Evolutionary conservation across 2,888 invertebrate genomes (phyloP), one percentile per base, ranked within the genome.

Genomic region (Conops quadrifasciatus): DNA sequence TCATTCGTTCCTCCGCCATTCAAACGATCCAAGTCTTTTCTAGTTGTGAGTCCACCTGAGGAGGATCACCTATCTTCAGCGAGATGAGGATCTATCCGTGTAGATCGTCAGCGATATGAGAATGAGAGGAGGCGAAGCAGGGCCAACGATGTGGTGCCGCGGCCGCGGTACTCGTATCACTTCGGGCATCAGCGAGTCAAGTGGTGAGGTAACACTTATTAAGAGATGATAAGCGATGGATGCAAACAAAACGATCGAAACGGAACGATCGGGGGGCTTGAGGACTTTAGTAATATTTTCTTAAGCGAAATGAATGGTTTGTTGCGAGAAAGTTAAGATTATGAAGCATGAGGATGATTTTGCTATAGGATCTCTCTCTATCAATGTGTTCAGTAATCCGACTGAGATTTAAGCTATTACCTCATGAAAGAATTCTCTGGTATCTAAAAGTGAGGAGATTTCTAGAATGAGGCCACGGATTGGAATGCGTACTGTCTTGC

Each of bases 21-120:
- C n/a, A 36, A 7, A 36, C 36, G 9, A 36, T 9, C 5, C 36
- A 7, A 7, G 36, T 9, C 36, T 36, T 9, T 36, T 7, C 4
- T 36, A 36, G 9, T 36, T 9, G 9, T 7, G 5, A 9, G 9
- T 36, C 36, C 9, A 36, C 36, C 36, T 36, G 58, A 9, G 24
- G 2, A 24, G 3, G 19, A 21, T 16, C 15, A 24, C 24, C 26
- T 67, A 59, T 67, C 67, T n/a, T n/a, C n/a, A n/a, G n/a, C n/a
- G n/a, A 7, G 26, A 15, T 21, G 19, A 58, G 47, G 59, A 51
- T 51, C 65, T 65, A 21, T 13, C 21, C 21, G 30, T 43, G 56
- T 66, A 56, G 66, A 66, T 66, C 56, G 7, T 36, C 56, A 66
- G 36, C 43, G 66, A 66, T 66, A 66, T 53, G 53, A 30, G 28